Percentiles rank a stretch among this genome's conserved stretches.
Conservation (phyloP, 2,888 invertebrate genomes). For the Sisyra nigra region DNA sequence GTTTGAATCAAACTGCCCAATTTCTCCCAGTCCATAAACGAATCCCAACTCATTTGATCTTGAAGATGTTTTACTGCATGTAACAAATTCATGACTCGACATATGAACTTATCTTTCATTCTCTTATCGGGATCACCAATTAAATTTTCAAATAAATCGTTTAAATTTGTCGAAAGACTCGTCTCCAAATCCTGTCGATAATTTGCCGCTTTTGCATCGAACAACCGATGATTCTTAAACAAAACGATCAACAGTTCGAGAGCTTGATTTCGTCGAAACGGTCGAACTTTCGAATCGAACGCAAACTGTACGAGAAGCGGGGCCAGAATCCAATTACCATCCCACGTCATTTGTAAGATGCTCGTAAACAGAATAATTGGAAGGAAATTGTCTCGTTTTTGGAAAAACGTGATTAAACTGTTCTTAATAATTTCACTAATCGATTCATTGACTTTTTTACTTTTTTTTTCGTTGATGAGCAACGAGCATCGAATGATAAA, state of each 20-base stretch:
- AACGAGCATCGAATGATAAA: conserved; percentile 47
- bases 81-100: conserved; percentile 35
- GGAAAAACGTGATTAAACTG: conserved; percentile 40
- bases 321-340: conserved; percentile 41
- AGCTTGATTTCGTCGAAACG: conserved; percentile 50
- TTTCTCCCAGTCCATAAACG: conserved; percentile 26
- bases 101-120: conserved; percentile 40
- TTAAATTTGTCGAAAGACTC: conserved; percentile 28
- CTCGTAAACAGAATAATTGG: conserved; percentile 49
- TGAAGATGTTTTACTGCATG: conserved; percentile 32
- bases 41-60: conserved; percentile 21
- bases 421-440: conserved; percentile 34
- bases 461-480: conserved; percentile 29
- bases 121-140: conserved; percentile 22
- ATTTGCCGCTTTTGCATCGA: conserved; percentile 24
- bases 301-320: conserved; percentile 39
- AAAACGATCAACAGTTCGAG: conserved; percentile 46
- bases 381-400: conserved; percentile 43
- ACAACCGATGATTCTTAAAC: conserved; percentile 39
- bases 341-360: conserved; percentile 47
- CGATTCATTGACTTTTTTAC: conserved; percentile 23
- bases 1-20: conserved; percentile 23
- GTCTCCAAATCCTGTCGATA: conserved; percentile 28
- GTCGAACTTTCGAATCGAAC: conserved; percentile 40
- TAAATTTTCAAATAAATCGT: conserved; percentile 24